These are phyloP conservation scores for Helarctos malayanus DNA, from an alignment of 2,797 vertebrate genomes.

Conservation along the genomic window DNA sequence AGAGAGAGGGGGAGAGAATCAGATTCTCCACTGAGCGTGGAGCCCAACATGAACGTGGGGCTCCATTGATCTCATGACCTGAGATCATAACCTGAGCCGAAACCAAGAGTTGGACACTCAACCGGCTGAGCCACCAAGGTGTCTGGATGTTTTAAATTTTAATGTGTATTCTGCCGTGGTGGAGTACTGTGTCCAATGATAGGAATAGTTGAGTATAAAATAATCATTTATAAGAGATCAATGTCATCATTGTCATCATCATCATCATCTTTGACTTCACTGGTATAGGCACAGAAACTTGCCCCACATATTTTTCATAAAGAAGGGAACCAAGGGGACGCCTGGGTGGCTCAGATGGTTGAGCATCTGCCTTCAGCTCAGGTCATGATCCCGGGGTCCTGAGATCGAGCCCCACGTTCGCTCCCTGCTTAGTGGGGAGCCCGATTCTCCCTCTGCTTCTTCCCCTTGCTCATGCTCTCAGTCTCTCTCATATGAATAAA, in stretches of 20 bases:
- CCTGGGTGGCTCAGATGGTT: neutral
- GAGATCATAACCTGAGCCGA: neutral
- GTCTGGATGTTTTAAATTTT: conserved; percentile 48
- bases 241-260: neutral
- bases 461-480: neutral
- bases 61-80: neutral
- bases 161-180: neutral
- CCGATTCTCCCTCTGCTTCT: neutral
- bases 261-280: neutral
- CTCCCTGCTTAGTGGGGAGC: neutral
- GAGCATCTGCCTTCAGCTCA: neutral
- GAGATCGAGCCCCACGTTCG: neutral
- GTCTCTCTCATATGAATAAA: neutral
- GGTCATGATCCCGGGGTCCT: neutral
- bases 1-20: neutral
- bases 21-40: neutral
- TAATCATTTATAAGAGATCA: neutral
- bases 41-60: neutral
- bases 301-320: neutral
- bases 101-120: neutral
- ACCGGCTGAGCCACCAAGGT: neutral
- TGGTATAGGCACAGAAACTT: neutral
- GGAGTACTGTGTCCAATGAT: neutral
- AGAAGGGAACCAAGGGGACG: neutral
- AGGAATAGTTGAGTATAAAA: neutral